A percentile compares a stretch with the other conserved stretches of the same genome.
Conservation (phyloP, 2,113 vertebrate species). For the Cettia cetti region DNA sequence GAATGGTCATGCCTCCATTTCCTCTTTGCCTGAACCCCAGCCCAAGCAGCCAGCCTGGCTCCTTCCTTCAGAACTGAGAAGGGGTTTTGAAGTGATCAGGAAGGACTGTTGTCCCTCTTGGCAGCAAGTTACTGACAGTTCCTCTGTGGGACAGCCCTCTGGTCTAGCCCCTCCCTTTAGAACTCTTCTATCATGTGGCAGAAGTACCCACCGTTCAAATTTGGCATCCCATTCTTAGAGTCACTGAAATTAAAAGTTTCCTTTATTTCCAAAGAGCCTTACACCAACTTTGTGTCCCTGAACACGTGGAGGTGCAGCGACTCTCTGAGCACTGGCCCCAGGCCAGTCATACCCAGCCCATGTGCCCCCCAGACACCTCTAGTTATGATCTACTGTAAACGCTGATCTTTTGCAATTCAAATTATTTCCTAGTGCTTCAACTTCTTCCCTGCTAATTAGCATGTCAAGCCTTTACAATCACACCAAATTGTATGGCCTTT, state of each 20-base stretch:
- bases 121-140: neutral
- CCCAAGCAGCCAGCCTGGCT: neutral
- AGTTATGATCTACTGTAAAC: neutral
- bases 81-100: neutral
- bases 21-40: neutral
- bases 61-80: neutral
- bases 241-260: neutral
- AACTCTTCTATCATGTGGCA: neutral
- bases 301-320: fast-evolving
- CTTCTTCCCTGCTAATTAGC: neutral
- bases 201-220: neutral
- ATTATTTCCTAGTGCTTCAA: neutral
- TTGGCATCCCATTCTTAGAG: neutral
- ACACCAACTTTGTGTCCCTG: neutral
- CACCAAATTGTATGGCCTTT: neutral
- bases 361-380: neutral
- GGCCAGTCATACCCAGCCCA: neutral
- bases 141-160: neutral
- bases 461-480: neutral
- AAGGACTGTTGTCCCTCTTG: neutral
- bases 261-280: neutral
- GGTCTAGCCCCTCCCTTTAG: neutral
- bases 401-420: neutral
- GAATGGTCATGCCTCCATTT: neutral
- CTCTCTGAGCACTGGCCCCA: neutral